Evolutionary conservation across 1,140 invertebrate genomes (phyloP).

Genomic region (Temnothorax longispinosus): DNA sequence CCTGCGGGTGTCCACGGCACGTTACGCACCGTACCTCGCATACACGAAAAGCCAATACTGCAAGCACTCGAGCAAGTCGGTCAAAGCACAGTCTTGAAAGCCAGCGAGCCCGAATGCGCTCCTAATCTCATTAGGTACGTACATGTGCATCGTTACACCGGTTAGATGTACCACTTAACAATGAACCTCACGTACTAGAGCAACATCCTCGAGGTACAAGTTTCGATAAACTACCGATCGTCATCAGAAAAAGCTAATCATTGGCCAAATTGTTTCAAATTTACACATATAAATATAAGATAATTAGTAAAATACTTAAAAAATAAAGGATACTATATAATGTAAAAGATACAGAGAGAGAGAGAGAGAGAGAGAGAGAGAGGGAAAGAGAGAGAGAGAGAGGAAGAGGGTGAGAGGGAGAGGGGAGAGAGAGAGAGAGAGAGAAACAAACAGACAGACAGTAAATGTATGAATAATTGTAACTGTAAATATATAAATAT

Average conservation of each 20-base stretch:
- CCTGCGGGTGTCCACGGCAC: neutral
- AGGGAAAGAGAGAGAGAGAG: no score
- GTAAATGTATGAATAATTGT: no score
- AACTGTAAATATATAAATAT: no score
- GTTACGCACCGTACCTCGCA: neutral
- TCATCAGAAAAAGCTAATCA: neutral
- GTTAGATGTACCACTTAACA: neutral
- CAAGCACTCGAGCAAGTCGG: neutral
- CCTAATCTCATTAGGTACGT: conserved; percentile 40
- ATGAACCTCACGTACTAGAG: neutral
- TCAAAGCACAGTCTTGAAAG: conserved; percentile 21
- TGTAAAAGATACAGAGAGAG: no score
- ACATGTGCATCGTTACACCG: neutral
- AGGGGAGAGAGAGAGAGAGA: no score
- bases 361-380: no score
- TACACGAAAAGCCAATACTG: conserved; percentile 61
- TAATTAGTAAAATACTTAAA: no score
- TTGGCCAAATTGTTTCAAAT: neutral
- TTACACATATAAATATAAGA: no score
- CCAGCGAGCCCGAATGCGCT: neutral
- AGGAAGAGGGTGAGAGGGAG: no score
- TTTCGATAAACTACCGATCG: neutral
- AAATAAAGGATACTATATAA: no score
- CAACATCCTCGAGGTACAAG: neutral
- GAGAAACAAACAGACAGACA: no score